A percentile compares a stretch with the other conserved stretches of the same genome.
Evolutionary conservation across 2,888 invertebrate species (phyloP).

Genomic region (Hydriomena furcata): DNA sequence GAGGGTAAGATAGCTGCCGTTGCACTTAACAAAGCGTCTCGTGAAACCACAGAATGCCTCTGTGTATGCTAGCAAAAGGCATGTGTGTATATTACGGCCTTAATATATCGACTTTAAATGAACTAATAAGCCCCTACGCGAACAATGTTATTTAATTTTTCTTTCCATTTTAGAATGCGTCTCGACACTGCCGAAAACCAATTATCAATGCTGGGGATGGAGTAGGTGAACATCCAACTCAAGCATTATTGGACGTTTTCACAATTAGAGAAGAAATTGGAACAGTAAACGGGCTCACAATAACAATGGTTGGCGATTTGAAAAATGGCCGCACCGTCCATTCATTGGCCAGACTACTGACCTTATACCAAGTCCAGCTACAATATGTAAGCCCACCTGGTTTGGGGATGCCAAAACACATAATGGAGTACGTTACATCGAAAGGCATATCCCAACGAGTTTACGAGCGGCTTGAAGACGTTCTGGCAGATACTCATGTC

Average conservation of each 20-base stretch:
- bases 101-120: too few species aligned
- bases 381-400: slow-evolving; percentile 95
- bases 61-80: too few species aligned
- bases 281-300: slow-evolving; percentile 98
- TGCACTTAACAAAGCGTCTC: too few species aligned
- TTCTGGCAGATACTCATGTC: slow-evolving; percentile 96
- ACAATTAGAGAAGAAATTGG: slow-evolving; percentile 99
- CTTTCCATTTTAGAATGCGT: slow-evolving; percentile 86
- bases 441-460: slow-evolving; percentile 91
- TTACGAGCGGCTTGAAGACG: slow-evolving; percentile 90
- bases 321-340: slow-evolving; percentile 99
- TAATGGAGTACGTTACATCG: slow-evolving; percentile 89
- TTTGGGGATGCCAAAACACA: slow-evolving; percentile 95
- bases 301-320: slow-evolving; percentile 99
- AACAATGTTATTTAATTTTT: neutral
- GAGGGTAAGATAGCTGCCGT: too few species aligned
- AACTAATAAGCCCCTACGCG: too few species aligned
- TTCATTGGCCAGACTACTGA: slow-evolving; percentile 96
- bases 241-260: slow-evolving; percentile 98
- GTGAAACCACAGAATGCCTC: too few species aligned
- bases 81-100: too few species aligned
- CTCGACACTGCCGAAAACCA: slow-evolving; percentile 92
- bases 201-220: slow-evolving; percentile 99
- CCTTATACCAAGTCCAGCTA: slow-evolving; percentile 96
- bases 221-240: slow-evolving; percentile 98